phyloP scores from a whole-genome alignment of 2,888 invertebrate species.

The Megamerina dolium region DNA sequence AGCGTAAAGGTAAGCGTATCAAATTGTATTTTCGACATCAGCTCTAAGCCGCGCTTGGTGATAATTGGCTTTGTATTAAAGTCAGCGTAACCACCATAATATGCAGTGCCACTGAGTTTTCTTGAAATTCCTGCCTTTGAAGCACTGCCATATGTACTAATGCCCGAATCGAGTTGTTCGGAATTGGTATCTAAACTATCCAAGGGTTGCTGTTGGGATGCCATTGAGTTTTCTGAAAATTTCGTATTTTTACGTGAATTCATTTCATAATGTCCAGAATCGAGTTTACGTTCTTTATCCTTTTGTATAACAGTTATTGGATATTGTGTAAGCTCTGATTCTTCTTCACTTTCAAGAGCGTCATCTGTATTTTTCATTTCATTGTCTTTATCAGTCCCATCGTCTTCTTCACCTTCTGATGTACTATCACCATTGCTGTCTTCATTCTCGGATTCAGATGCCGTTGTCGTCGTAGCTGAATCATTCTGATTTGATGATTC shows the following conservation, averaged over 20 bases:
- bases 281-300: conserved; percentile 52
- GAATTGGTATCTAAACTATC: conserved; percentile 36
- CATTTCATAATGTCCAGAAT: conserved; percentile 58
- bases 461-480: conserved; percentile 11
- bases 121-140: too few relatives aligned
- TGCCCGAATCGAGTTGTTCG: conserved; percentile 46
- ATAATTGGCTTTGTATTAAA: conserved; percentile 30
- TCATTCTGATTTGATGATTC: conserved; percentile 23
- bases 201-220: conserved; percentile 23
- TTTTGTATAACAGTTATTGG: conserved; percentile 43
- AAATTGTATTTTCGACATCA: conserved; percentile 65
- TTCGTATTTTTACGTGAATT: conserved; percentile 26
- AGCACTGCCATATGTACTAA: conserved; percentile 39
- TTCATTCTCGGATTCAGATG: conserved; percentile 1
- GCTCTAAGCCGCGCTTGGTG: conserved; percentile 54
- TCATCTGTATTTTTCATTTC: conserved; percentile 6
- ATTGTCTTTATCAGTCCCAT: conserved; percentile 6
- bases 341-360: conserved; percentile 29
- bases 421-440: conserved; percentile 3
- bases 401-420: conserved; percentile 7
- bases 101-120: neutral
- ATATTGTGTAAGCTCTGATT: conserved; percentile 40
- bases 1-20: conserved; percentile 60
- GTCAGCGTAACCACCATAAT: conserved; percentile 34
- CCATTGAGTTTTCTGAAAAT: conserved; percentile 13